These are phyloP conservation scores for Actias luna DNA, from an alignment of 2,888 invertebrate species.

Conservation along the genomic window DNA sequence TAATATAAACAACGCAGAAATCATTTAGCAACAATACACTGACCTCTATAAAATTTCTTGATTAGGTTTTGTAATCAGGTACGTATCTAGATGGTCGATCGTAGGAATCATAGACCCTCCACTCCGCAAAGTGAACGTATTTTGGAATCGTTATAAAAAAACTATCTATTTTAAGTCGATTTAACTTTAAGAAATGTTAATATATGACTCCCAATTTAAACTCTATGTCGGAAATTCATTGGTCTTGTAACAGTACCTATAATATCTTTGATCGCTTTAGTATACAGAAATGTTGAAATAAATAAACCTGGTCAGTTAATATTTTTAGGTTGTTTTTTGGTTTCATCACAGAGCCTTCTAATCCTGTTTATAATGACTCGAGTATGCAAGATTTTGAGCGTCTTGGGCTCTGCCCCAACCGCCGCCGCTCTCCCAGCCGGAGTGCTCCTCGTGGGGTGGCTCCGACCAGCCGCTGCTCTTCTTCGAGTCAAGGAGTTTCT, in stretches of 20 bases:
- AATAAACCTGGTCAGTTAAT: background rate
- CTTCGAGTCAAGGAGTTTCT: slow-evolving; percentile 88
- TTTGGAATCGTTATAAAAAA: too few species aligned
- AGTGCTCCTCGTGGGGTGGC: slow-evolving; percentile 83
- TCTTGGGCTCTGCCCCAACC: slow-evolving; percentile 86
- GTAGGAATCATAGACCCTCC: too few species aligned
- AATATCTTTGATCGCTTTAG: too few species aligned
- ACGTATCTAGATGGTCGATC: too few species aligned
- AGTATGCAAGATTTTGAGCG: slow-evolving; percentile 86
- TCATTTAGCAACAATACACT: background rate
- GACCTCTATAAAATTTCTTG: background rate
- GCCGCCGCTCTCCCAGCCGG: slow-evolving; percentile 77
- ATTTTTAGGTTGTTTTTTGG: background rate
- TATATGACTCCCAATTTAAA: too few species aligned
- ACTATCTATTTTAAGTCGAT: too few species aligned
- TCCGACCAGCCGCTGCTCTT: slow-evolving; percentile 88
- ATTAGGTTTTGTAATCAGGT: background rate
- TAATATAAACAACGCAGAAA: slow-evolving; percentile 21
- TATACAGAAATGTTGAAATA: too few species aligned
- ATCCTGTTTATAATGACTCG: slow-evolving; percentile 79
- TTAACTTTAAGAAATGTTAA: too few species aligned
- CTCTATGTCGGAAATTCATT: too few species aligned
- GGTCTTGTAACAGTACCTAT: too few species aligned
- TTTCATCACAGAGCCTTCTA: slow-evolving; percentile 31
- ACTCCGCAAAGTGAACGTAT: too few species aligned